A percentile compares a stretch with the other conserved stretches of the same genome.
phyloP scores from a whole-genome alignment of 1,140 invertebrate species.

The Mycetomoellerius zeteki region DNA sequence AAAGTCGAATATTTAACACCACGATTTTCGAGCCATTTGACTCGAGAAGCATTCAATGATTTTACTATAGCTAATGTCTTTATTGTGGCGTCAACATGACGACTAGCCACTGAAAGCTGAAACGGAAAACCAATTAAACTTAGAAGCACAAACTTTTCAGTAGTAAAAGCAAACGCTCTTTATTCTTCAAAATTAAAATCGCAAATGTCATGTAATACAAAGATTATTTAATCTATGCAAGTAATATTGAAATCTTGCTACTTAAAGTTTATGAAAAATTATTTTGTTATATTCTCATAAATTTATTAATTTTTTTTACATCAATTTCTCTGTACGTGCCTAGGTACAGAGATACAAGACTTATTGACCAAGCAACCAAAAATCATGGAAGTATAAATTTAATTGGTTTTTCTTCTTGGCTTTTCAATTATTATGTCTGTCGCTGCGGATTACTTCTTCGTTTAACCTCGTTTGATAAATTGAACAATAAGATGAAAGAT shows the following conservation, averaged over 20 bases:
- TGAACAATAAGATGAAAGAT: conserved; percentile 45
- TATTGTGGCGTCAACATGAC: neutral
- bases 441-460: conserved; percentile 8
- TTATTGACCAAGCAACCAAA: neutral
- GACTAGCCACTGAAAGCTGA: neutral
- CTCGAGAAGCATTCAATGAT: conserved; percentile 32
- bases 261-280: neutral
- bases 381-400: conserved; percentile 7
- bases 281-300: neutral
- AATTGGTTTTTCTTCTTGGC: conserved; percentile 28
- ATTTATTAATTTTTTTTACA: neutral
- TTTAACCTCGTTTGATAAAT: conserved; percentile 45
- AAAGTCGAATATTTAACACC: conserved; percentile 70
- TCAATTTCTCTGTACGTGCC: neutral
- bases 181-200: neutral
- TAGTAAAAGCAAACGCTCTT: neutral
- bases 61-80: neutral
- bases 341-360: neutral
- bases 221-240: neutral
- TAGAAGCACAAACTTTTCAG: neutral
- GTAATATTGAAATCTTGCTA: neutral
- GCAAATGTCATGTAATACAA: neutral
- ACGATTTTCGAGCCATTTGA: conserved; percentile 18
- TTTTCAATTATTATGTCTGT: conserved; percentile 15
- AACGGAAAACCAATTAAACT: conserved; percentile 12